Evolutionary conservation across 2,888 invertebrate species (phyloP).

Genomic region (Diplazon laetatorius): DNA sequence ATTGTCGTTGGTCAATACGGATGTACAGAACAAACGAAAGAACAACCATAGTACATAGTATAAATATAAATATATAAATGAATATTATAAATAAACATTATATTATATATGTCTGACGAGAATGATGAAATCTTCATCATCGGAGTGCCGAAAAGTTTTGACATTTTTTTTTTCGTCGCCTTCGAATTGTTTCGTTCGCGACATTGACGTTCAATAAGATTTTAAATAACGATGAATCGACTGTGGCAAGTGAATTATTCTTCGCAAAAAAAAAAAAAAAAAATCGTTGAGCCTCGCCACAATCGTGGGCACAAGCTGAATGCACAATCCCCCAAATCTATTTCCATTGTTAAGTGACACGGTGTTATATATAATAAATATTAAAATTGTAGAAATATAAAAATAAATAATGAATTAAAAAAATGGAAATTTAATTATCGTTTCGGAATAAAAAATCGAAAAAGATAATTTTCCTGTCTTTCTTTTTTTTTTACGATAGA

Average conservation of each 20-base stretch:
- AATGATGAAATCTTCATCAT: constrained; percentile 11
- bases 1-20: constrained; percentile 69
- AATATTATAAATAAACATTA: constrained; percentile 17
- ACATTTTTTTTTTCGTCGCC: neutral
- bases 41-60: constrained; percentile 59
- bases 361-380: constrained; percentile 76
- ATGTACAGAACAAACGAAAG: constrained; percentile 71
- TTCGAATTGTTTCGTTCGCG: neutral
- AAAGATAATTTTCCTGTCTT: too few relatives aligned
- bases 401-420: too few relatives aligned
- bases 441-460: neutral
- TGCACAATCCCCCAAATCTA: constrained; percentile 76
- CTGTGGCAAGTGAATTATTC: constrained; percentile 20
- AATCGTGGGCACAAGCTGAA: constrained; percentile 75
- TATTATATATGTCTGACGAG: constrained; percentile 45
- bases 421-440: constrained; percentile 1
- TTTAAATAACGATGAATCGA: too few relatives aligned
- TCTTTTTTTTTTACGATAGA: neutral
- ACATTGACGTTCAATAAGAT: too few relatives aligned
- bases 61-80: constrained; percentile 37
- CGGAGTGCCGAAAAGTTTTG: neutral
- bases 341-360: constrained; percentile 75
- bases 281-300: constrained; percentile 25
- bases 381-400: constrained; percentile 33
- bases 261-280: too few relatives aligned